phyloP scores from a whole-genome alignment of 2,888 invertebrate genomes.

The Parnassius smintheus region DNA sequence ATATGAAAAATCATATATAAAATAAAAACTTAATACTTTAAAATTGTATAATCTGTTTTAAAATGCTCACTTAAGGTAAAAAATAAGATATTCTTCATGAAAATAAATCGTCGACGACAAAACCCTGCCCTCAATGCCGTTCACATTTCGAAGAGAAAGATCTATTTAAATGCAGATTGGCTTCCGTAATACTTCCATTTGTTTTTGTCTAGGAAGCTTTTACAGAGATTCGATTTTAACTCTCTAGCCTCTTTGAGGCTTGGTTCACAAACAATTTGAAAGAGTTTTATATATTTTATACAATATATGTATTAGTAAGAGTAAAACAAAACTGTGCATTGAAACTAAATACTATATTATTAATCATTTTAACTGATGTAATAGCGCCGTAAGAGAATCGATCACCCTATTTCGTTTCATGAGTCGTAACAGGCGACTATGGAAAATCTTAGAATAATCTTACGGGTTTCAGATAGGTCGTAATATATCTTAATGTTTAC shows the following conservation, averaged over 20 bases:
- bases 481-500: no score
- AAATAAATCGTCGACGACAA: slow-evolving; percentile 73
- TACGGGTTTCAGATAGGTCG: no score
- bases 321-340: no score
- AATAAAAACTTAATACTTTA: not conserved
- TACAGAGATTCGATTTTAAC: slow-evolving; percentile 63
- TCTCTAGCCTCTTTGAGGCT: slow-evolving; percentile 59
- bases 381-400: no score
- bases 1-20: not conserved
- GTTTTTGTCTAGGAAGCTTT: slow-evolving; percentile 73
- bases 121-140: slow-evolving; percentile 75
- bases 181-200: slow-evolving; percentile 78
- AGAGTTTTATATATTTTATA: slow-evolving; percentile 36
- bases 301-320: no score
- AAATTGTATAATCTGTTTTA: no score
- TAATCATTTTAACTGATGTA: no score
- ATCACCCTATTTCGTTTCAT: no score
- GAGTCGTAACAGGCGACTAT: no score
- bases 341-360: no score
- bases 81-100: not conserved
- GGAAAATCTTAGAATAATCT: no score
- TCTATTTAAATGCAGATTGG: slow-evolving; percentile 81
- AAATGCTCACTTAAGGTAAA: not conserved
- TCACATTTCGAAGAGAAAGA: slow-evolving; percentile 76
- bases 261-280: slow-evolving; percentile 42